Evolutionary conservation across 2,113 vertebrate genomes (phyloP).

Genomic region (Stercorarius parasiticus): DNA sequence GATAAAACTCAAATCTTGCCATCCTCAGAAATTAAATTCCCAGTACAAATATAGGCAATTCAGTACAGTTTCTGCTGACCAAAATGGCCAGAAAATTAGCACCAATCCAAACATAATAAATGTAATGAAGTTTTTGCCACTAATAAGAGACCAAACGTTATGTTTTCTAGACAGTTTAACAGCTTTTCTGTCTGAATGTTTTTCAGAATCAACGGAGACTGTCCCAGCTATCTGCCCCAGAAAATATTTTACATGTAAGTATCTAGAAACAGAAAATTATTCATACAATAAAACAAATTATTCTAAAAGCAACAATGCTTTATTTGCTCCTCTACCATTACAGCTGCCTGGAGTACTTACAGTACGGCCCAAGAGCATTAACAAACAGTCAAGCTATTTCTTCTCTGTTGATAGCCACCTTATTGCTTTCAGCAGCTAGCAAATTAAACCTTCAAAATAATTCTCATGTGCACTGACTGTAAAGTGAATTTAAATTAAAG

Average conservation of each 20-base stretch:
- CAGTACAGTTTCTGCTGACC: constrained; percentile 43
- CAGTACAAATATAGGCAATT: constrained; percentile 53
- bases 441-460: constrained; percentile 77
- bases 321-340: constrained; percentile 21
- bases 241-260: background rate
- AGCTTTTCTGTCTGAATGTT: background rate
- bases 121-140: constrained; percentile 1
- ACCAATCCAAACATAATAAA: constrained; percentile 58
- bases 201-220: background rate
- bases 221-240: background rate
- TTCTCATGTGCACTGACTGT: constrained; percentile 72
- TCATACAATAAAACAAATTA: constrained; percentile 43
- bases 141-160: background rate
- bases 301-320: constrained; percentile 26
- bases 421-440: constrained; percentile 71
- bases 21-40: constrained; percentile 62
- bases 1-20: constrained; percentile 68
- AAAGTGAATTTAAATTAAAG: constrained; percentile 78
- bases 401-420: constrained; percentile 59
- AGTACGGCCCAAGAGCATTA: constrained; percentile 43
- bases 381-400: constrained; percentile 58
- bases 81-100: constrained; percentile 53
- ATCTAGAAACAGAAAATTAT: constrained; percentile 37
- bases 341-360: constrained; percentile 20
- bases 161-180: constrained; percentile 24